A percentile compares a stretch with the other conserved stretches of the same genome.
phyloP scores from a whole-genome alignment of 92 coral and sea anemone genomes.

The Phenganax marumi region DNA sequence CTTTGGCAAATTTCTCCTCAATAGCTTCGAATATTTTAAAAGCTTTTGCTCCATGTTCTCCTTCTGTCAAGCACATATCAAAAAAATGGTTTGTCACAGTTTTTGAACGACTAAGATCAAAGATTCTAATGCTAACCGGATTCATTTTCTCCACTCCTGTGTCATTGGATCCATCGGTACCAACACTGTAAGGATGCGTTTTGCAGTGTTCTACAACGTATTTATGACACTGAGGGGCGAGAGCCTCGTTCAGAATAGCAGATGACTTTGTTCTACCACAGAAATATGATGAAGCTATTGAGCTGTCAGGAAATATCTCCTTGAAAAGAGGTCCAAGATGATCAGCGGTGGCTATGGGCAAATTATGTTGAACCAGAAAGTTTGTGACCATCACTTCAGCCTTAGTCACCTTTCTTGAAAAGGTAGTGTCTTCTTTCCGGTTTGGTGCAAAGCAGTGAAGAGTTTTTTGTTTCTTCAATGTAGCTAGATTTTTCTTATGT shows the following conservation, averaged over 20 bases:
- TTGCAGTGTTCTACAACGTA: constrained; percentile 36
- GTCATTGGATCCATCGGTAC: constrained; percentile 63
- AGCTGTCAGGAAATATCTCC: constrained; percentile 38
- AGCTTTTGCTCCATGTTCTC: constrained; percentile 57
- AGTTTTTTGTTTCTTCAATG: constrained; percentile 5
- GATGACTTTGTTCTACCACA: constrained; percentile 54
- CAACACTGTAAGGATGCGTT: constrained; percentile 62
- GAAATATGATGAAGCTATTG: constrained; percentile 48
- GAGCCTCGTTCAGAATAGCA: constrained; percentile 48
- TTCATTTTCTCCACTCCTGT: constrained; percentile 56
- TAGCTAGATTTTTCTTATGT: background rate
- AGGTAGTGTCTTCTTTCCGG: background rate
- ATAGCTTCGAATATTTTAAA: constrained; percentile 44
- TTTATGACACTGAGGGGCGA: constrained; percentile 28
- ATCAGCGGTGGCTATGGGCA: constrained; percentile 14
- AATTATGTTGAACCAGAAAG: constrained; percentile 6
- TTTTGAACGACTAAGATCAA: constrained; percentile 57
- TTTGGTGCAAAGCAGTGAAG: constrained; percentile 1
- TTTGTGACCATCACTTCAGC: constrained; percentile 1
- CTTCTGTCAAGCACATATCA: constrained; percentile 62
- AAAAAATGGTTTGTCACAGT: constrained; percentile 54
- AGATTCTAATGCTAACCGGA: constrained; percentile 53
- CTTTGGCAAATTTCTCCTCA: constrained; percentile 48
- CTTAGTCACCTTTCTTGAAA: background rate
- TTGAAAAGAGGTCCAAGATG: constrained; percentile 26